A percentile compares a stretch with the other conserved stretches of the same genome.
Evolutionary conservation across 2,888 invertebrate species (phyloP).

Genomic region (Lasioglossum lativentre): DNA sequence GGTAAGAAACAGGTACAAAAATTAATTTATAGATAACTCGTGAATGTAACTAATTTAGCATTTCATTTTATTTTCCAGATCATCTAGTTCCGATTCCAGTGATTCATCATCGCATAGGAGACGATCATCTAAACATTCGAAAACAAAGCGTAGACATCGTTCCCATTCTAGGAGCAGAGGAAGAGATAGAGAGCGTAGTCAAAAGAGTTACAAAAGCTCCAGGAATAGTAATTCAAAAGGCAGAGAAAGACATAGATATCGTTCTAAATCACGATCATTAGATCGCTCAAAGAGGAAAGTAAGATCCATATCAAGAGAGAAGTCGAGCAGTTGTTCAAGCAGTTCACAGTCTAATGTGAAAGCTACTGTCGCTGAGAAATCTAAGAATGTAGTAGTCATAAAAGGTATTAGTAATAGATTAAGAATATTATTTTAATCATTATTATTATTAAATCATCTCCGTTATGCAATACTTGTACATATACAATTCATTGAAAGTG

Average conservation of each 20-base stretch:
- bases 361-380: conserved; percentile 70
- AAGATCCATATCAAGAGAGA: conserved; percentile 80
- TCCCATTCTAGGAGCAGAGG: conserved; percentile 80
- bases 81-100: conserved; percentile 79
- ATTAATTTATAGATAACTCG: background rate
- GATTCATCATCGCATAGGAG: conserved; percentile 79
- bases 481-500: background rate
- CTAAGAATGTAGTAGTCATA: conserved; percentile 56
- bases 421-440: background rate
- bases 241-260: conserved; percentile 77
- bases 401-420: conserved; percentile 72
- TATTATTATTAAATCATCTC: background rate
- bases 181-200: conserved; percentile 73
- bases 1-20: conserved; percentile 49
- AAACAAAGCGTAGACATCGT: conserved; percentile 77
- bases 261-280: conserved; percentile 77
- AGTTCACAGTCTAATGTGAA: conserved; percentile 79
- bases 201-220: conserved; percentile 77
- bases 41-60: no score
- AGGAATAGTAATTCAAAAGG: conserved; percentile 78
- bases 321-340: conserved; percentile 80
- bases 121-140: conserved; percentile 78
- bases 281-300: conserved; percentile 73
- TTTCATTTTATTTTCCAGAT: conserved; percentile 71
- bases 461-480: background rate